phyloP scores from a whole-genome alignment of 2,888 invertebrate species.

The Odontomyia ornata region DNA sequence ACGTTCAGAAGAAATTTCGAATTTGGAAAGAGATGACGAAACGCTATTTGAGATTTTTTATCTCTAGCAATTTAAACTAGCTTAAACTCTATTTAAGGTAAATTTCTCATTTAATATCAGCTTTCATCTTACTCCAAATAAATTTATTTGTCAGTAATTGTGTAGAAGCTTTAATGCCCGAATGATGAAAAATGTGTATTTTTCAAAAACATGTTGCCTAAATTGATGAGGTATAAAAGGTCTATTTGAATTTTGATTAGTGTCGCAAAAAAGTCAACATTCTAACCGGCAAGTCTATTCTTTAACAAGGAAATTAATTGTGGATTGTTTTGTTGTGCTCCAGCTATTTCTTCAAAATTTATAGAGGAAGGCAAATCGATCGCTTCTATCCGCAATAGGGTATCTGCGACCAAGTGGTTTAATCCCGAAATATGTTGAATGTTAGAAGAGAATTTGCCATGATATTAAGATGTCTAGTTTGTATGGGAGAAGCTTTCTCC shows the following conservation, averaged over 20 bases:
- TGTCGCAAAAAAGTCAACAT: background rate
- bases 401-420: background rate
- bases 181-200: background rate
- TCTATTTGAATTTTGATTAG: background rate
- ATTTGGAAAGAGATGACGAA: background rate
- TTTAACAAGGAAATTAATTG: background rate
- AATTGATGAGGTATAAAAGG: background rate
- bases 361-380: background rate
- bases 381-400: background rate
- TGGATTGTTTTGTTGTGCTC: background rate
- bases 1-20: background rate
- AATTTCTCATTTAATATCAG: background rate
- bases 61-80: background rate
- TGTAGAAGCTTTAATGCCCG: background rate
- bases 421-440: background rate
- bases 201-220: background rate
- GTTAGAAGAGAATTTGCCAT: conserved; percentile 14
- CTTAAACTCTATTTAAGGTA: background rate
- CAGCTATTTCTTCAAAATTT: background rate
- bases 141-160: background rate
- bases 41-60: background rate
- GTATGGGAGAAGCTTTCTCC: background rate
- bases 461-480: background rate
- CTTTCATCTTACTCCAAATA: background rate
- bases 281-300: background rate